Conservation (phyloP, 2,888 invertebrate species). For the Xestia ashworthii region DNA sequence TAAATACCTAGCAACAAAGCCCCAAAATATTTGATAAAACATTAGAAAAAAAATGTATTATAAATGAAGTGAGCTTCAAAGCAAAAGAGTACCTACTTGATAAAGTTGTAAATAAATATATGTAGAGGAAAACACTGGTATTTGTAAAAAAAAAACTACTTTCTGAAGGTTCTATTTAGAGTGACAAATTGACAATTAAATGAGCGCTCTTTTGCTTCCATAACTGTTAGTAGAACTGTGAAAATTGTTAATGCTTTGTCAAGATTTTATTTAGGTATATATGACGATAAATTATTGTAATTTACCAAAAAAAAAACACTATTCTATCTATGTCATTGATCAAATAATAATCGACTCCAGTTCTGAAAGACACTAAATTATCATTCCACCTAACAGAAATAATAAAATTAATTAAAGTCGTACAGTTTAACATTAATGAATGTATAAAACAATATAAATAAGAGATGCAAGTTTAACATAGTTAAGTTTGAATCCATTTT, state of each 20-base stretch:
- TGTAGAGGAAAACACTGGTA: background rate
- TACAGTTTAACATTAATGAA: conserved; percentile 30
- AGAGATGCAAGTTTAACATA: conserved; percentile 28
- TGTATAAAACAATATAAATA: conserved; percentile 22
- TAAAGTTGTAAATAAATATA: conserved; percentile 17
- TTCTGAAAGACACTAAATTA: conserved; percentile 10
- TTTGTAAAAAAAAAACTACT: background rate
- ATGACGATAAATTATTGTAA: conserved; percentile 20
- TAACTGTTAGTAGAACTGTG: background rate
- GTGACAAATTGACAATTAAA: conserved; percentile 10
- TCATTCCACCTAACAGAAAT: background rate
- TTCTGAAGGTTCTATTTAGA: background rate
- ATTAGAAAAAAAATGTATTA: background rate
- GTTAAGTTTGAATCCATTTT: conserved; percentile 56
- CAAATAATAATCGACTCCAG: background rate
- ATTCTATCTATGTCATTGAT: too few relatives aligned
- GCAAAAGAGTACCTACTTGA: conserved; percentile 50
- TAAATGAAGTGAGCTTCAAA: conserved; percentile 54
- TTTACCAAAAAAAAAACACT: conserved; percentile 7
- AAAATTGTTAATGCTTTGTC: conserved; percentile 23
- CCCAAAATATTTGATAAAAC: background rate
- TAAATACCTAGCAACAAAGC: background rate
- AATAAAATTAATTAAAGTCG: background rate
- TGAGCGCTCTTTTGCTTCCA: conserved; percentile 10
- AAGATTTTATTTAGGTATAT: conserved; percentile 13